Evolutionary conservation across 2,797 vertebrate genomes (phyloP).

Genomic region (Sardinella longiceps): DNA sequence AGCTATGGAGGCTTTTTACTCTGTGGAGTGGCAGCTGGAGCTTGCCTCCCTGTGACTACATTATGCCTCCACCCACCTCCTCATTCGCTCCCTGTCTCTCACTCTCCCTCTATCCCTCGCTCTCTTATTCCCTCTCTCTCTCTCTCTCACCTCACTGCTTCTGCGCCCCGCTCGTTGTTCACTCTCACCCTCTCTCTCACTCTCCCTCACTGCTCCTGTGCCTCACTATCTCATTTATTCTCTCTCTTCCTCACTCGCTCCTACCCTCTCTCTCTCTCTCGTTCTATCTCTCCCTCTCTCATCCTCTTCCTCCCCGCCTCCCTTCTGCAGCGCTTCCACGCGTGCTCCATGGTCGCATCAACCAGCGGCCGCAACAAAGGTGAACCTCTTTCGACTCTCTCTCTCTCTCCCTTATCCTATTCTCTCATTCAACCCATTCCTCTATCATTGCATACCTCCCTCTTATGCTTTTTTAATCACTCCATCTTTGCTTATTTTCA

Average conservation of each 20-base stretch:
- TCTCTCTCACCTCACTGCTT: not conserved
- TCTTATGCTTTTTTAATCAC: not conserved
- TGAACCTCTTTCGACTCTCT: slow-evolving; percentile 78
- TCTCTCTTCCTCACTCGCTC: not conserved
- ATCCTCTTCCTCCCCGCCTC: not conserved
- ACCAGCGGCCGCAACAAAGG: slow-evolving; percentile 90
- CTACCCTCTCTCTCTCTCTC: not conserved
- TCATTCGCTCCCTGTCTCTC: not conserved
- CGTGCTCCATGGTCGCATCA: slow-evolving; percentile 90
- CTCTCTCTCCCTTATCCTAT: slow-evolving; percentile 40
- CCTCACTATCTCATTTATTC: not conserved
- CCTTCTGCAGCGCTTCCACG: slow-evolving; percentile 77
- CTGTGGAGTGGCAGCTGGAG: not conserved
- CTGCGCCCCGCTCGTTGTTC: not conserved
- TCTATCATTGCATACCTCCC: not conserved
- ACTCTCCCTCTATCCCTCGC: not conserved
- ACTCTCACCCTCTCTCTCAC: not conserved
- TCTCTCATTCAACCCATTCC: slow-evolving; percentile 13
- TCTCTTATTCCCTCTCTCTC: too few species aligned
- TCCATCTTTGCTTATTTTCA: not conserved
- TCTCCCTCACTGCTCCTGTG: not conserved
- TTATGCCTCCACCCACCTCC: slow-evolving; percentile 56
- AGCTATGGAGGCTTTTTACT: not conserved
- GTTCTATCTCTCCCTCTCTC: not conserved
- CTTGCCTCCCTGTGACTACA: slow-evolving; percentile 70